Evolutionary conservation across 2,113 vertebrate species (phyloP).

Genomic region (Ceratotherium simum): DNA sequence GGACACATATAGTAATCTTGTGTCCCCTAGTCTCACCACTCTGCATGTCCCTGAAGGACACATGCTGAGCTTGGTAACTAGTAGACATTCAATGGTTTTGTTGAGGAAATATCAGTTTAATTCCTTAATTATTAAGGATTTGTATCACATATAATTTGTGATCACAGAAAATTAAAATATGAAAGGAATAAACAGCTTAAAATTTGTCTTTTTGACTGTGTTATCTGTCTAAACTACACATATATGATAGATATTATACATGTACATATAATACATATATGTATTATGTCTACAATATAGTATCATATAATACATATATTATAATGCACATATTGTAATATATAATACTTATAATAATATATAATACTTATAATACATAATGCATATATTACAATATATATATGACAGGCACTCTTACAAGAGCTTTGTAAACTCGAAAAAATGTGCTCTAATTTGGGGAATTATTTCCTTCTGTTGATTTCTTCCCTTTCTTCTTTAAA

Average conservation of each 20-base stretch:
- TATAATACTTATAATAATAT: too few species aligned
- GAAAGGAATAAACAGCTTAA: not conserved
- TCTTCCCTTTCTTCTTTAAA: conserved; percentile 30
- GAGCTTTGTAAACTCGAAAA: not conserved
- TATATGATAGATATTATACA: not conserved
- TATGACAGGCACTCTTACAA: not conserved
- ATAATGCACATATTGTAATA: too few species aligned
- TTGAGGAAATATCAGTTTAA: not conserved
- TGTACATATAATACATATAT: not conserved
- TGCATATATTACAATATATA: not conserved
- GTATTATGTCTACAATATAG: not conserved
- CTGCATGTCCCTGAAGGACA: not conserved
- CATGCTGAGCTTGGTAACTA: not conserved
- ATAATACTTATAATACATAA: too few species aligned
- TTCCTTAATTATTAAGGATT: not conserved
- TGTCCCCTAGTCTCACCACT: too few species aligned
- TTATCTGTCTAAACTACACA: not conserved
- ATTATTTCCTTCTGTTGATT: not conserved
- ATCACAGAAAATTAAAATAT: not conserved
- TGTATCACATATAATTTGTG: not conserved
- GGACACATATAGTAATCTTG: not conserved
- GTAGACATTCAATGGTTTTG: not conserved
- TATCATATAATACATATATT: too few species aligned
- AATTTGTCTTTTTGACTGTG: not conserved
- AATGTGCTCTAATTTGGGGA: not conserved